These are phyloP conservation scores for Trachymyrmex cornetzi DNA, from an alignment of 1,140 invertebrate species.

Conservation along the genomic window DNA sequence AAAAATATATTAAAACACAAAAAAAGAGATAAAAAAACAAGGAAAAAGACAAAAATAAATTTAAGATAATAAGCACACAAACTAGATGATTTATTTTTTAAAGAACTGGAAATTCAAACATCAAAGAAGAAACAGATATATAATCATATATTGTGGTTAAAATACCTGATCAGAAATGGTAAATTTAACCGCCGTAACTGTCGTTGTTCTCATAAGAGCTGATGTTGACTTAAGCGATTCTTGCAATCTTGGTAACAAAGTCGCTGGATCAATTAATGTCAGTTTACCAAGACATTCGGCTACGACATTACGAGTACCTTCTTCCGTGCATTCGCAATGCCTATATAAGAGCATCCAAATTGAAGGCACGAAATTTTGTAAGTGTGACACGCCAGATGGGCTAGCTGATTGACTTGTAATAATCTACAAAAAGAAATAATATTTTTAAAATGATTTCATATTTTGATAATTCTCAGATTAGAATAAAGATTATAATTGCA, in stretches of 20 bases:
- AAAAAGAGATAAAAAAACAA: background rate
- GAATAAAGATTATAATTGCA: constrained; percentile 4
- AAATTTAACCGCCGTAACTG: constrained; percentile 99
- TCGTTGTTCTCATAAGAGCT: constrained; percentile 96
- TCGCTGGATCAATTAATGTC: constrained; percentile 96
- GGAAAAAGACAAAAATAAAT: background rate
- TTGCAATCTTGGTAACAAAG: constrained; percentile 92
- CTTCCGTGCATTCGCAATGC: constrained; percentile 98
- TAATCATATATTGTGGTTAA: background rate
- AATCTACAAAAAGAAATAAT: constrained; percentile 87
- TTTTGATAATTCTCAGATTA: background rate
- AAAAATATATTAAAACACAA: background rate
- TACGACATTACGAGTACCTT: constrained; percentile 99
- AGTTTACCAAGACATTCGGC: constrained; percentile 99
- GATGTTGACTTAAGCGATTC: constrained; percentile 93
- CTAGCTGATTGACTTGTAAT: constrained; percentile 95
- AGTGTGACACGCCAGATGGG: constrained; percentile 91
- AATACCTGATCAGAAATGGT: constrained; percentile 97
- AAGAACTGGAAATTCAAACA: background rate
- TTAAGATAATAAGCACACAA: background rate
- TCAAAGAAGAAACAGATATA: background rate
- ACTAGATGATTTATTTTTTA: background rate
- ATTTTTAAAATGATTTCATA: constrained; percentile 12
- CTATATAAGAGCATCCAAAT: constrained; percentile 96
- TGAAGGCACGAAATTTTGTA: constrained; percentile 95